Evolutionary conservation across 2,113 vertebrate genomes (phyloP), one percentile per base, ranked within the genome.

Genomic region (Isurus oxyrinchus): DNA sequence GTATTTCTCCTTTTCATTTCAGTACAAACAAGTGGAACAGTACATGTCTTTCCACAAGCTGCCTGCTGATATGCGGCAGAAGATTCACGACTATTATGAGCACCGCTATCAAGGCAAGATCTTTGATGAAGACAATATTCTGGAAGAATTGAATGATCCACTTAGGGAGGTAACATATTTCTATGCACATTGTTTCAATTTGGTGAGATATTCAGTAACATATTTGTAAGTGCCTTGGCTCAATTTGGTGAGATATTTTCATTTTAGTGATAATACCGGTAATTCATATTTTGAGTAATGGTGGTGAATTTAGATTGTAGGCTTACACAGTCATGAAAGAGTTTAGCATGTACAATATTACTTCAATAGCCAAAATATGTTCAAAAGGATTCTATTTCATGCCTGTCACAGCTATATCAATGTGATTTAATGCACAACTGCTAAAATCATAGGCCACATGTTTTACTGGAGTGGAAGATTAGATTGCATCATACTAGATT

Each of bases 21-120:
- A 99, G 99, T 99, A 99, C 97, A 99, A 99, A 96, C 99, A 99
- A 99, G 99, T 99, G 97, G 99, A 99, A 97, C 99, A 99, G 96
- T 99, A 99, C 97, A 99, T 99, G 99, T 99, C 99, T 81, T 99
- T 99, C 98, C 99, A 99, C 98, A 99, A 99, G 96, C 97, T 99
- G 97, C 99, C 99, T 40, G 99, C 99, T 67, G 99, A 99, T 97
- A 99, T 99, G 99, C 98, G 99, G 25, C 99, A 99, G 98, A 99
- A 99, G 97, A 99, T 99, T 96, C 99, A 99, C 13, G 99, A 99
- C 97, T 99, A 99, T 97, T 99, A 99, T 61, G 99, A 99, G 94
- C 99, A 99, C 96, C 98, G 99, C 96, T 99, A 99, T 97, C 99
- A 99, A 97, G 99, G 99, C 97, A 99, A 99, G 97, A 99, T 99